Base-by-base conservation (phyloP, 2,797 vertebrate species). In the Peromyscus attwateri region DNA sequence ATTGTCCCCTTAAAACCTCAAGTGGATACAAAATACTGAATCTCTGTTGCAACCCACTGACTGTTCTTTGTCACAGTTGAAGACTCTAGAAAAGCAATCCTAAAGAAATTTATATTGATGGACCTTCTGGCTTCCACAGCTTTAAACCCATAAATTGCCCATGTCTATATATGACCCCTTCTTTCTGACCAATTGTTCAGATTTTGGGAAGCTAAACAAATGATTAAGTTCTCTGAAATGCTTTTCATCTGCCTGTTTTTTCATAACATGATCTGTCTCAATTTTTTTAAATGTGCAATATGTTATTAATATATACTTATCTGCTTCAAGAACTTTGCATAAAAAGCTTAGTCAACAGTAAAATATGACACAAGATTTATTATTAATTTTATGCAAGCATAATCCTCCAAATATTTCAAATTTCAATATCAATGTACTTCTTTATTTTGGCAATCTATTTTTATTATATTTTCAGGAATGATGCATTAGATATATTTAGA, bases 351-450 rank as follows among this genome's bases (percentile, higher is more conserved):
- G 11, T 55, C 21, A 43, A 84, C 1, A 27, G 6, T 80, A 11
- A 55, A 71, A 75, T 87, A 19, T 81, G n/a, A 85, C 57, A 68
- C 3, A 92, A 87, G 16, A 84, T 31, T 79, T 43, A 31, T 83
- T 43, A 75, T 13, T 84, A 80, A 14, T 87, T 89, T 68, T 88
- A 84, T 95, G 9, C 8, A 43, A 31, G 11, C 31, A 49, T n/a
- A 89, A 23, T 80, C 70, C 40, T 13, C 4, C 21, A 96, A 80
- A 73, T 73, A 75, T 75, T 89, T 94, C 82, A 75, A 70, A 94
- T 93, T 75, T 91, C 57, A 91, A 91, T 81, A 70, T 95, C 76
- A 96, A 92, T 94, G 62, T 5, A 64, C 37, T 75, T 89, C 29
- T 57, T 6, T 52, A 87, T 37, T 57, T 89, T 87, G 37, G 37